These are phyloP conservation scores for Chiloscyllium punctatum DNA, from an alignment of 2,797 vertebrate species.

Conservation along the genomic window DNA sequence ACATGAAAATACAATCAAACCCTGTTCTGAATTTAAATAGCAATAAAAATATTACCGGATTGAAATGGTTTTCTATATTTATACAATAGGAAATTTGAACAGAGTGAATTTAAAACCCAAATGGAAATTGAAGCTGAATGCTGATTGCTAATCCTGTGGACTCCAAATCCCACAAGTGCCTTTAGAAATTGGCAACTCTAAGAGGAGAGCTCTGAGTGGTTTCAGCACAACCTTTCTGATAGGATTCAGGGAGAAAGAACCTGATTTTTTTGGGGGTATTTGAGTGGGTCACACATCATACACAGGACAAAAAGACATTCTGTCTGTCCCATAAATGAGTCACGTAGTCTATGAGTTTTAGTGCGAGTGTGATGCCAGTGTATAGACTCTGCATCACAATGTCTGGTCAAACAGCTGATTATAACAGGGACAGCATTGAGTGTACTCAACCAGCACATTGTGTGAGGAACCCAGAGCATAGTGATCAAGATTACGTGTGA, in stretches of 20 bases:
- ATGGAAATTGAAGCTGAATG: not conserved
- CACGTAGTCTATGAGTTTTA: not conserved
- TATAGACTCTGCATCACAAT: too few species aligned
- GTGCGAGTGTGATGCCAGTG: not conserved
- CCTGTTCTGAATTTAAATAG: not conserved
- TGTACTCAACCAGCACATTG: too few species aligned
- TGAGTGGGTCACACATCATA: not conserved
- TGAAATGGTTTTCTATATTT: not conserved
- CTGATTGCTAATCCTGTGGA: not conserved
- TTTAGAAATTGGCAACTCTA: not conserved
- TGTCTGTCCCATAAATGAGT: too few species aligned
- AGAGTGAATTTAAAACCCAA: not conserved
- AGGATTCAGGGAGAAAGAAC: not conserved
- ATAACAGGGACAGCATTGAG: too few species aligned
- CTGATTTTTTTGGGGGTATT: not conserved
- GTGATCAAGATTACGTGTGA: too few species aligned
- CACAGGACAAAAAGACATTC: not conserved
- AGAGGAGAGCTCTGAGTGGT: not conserved
- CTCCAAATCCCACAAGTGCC: not conserved
- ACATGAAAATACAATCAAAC: not conserved
- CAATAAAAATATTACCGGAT: not conserved
- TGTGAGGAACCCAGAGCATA: too few species aligned
- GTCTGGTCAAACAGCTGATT: too few species aligned
- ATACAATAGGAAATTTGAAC: not conserved
- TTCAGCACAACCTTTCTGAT: not conserved